Base-by-base conservation (phyloP, 2,888 invertebrate genomes). In the Trachelus tabidus region DNA sequence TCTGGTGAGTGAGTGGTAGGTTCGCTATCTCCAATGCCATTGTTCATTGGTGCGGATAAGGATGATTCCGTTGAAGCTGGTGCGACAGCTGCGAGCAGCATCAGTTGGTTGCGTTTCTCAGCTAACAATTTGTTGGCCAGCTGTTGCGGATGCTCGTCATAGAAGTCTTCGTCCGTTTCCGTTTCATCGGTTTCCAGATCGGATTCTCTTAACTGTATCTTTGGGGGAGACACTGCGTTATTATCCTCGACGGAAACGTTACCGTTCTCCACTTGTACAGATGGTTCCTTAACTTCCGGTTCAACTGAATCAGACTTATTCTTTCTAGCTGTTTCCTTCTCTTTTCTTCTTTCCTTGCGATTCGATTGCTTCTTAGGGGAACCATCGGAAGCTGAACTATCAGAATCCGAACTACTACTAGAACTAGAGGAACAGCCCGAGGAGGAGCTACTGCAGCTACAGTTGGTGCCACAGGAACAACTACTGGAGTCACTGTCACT, bases 151-250 rank as follows among this genome's bases (percentile, higher is more conserved):
- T 96, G 94, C 86, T 96, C 94, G 89, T 97, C 97, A 89, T 97
- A 97, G 91, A 97, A 97, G 85, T 97, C 97, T 92, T 97, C 97
- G 90, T 97, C 97, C 0, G 97, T 97, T 82, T 96, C 96, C 75
- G 96, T 95, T 90, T 97, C 96, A 30, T 96, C 95, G 0, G 97
- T 97, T 85, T 97, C 97, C 76, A 97, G 93, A 91, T 97, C 97
- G 0, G 96, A 96, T 92, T 97, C 97, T 68, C 94, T 93, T 81
- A 97, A 94, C 1, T 94, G 92, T 1, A 94, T 93, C 84, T 95
- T 95, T 31, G 92, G 92, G 4, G 83, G 83, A 34, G 83, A 82
- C 3, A 84, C 79, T 23, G 85, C 83, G 23, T 23, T 23, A 34
- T 92, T 92, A 84, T 93, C 93, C 75, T 93, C 93, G 87, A 92